A percentile compares a stretch with the other conserved stretches of the same genome.
Conservation (phyloP, 2,888 invertebrate genomes). For the Eupsilia transversa region DNA sequence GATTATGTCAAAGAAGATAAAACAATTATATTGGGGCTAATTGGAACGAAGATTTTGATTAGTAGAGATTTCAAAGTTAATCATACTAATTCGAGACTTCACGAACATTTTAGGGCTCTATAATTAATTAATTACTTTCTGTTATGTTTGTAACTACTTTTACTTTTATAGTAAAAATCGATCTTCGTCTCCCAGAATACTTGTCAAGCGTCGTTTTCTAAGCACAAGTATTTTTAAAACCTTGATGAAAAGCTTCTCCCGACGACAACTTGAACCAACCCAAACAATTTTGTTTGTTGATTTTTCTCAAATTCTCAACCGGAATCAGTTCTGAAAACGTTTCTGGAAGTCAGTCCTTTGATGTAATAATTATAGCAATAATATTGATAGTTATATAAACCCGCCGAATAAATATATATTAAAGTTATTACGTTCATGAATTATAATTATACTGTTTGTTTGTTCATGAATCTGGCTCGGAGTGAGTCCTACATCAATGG, state of each 20-base stretch:
- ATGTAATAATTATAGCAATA: constrained; percentile 78
- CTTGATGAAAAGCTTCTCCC: constrained; percentile 36
- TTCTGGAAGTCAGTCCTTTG: constrained; percentile 75
- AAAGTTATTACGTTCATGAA: constrained; percentile 71
- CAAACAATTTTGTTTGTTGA: constrained; percentile 64
- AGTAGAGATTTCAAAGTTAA: background rate
- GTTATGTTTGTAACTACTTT: background rate
- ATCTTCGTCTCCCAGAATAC: background rate
- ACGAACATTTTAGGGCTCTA: no score
- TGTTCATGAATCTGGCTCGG: constrained; percentile 66
- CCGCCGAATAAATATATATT: constrained; percentile 78
- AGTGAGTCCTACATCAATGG: constrained; percentile 65
- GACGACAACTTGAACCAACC: constrained; percentile 50
- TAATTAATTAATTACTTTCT: background rate
- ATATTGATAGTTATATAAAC: constrained; percentile 81
- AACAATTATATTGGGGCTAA: constrained; percentile 1
- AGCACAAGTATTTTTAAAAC: constrained; percentile 46
- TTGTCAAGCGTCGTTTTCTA: constrained; percentile 4
- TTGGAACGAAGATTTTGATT: constrained; percentile 1
- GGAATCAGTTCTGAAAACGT: constrained; percentile 57
- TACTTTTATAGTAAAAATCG: background rate
- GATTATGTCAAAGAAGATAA: background rate
- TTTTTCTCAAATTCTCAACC: constrained; percentile 57
- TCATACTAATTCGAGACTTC: background rate
- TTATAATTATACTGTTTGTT: constrained; percentile 83